Evolutionary conservation across 2,113 vertebrate species (phyloP).

Genomic region (Chlorodrepanis virens): DNA sequence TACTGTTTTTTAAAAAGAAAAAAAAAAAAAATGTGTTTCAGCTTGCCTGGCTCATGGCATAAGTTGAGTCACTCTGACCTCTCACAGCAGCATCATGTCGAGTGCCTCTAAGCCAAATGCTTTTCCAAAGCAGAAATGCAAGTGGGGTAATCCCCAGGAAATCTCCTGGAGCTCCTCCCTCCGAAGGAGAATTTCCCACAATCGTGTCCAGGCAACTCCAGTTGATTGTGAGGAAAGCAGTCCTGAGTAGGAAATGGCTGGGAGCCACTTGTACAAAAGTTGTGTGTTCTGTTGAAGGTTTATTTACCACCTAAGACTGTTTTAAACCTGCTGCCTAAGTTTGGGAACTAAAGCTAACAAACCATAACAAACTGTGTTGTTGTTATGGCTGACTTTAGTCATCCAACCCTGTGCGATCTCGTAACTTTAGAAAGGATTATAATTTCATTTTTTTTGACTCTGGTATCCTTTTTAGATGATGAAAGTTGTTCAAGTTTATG

Average conservation of each 20-base stretch:
- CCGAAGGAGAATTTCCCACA: not conserved
- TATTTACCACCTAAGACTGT: conserved; percentile 58
- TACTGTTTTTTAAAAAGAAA: not conserved
- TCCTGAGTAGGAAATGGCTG: not conserved
- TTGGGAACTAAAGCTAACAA: conserved; percentile 58
- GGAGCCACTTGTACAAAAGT: not conserved
- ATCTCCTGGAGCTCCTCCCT: not conserved
- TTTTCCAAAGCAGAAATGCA: not conserved
- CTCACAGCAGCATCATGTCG: not conserved
- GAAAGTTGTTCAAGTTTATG: conserved; percentile 99
- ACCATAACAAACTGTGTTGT: conserved; percentile 66
- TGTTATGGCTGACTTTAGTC: conserved; percentile 75
- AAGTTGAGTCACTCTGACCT: not conserved
- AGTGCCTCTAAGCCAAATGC: not conserved
- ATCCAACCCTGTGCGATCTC: conserved; percentile 74
- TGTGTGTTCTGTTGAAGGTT: conserved; percentile 46
- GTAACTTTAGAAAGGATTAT: conserved; percentile 82
- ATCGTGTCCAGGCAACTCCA: not conserved
- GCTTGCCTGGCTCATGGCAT: not conserved
- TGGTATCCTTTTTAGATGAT: conserved; percentile 99
- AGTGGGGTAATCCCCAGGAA: not conserved
- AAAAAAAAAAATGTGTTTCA: not conserved
- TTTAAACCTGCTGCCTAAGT: conserved; percentile 55
- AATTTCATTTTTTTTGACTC: conserved; percentile 93
- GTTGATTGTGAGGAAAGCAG: not conserved